Evolutionary conservation across 2,113 vertebrate species (phyloP), one percentile per base, ranked within the genome.

Genomic region (Orycteropus afer): DNA sequence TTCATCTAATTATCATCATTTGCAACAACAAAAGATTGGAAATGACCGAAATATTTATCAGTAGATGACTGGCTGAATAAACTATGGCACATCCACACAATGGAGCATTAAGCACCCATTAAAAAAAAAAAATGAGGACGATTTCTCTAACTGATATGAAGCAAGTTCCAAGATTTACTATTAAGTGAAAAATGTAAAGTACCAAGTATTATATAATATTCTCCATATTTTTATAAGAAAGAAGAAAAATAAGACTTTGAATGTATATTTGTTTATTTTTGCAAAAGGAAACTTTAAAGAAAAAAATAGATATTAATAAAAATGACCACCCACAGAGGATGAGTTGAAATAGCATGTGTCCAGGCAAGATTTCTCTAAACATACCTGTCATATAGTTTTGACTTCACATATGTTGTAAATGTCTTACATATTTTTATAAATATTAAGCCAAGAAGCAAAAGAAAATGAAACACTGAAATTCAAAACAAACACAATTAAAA

Each of bases 1-100:
- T 79, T 79, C 69, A 85, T 84, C 25, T 40, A 55, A 71, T 79
- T 59, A 85, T 84, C 25, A 89, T 79, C 85, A 27, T 53, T 89
- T 95, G 63, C 61, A 69, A 61, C n/a, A 84, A n/a, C n/a, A 71
- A 84, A 95, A 71, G 42, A n/a, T n/a, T n/a, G n/a, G n/a, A n/a
- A n/a, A n/a, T n/a, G n/a, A n/a, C n/a, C n/a, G n/a, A n/a, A n/a
- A n/a, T n/a, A n/a, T n/a, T n/a, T n/a, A n/a, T n/a, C 27, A 45
- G 29, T 59, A 77, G 61, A 45, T 51, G 59, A 25, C 40, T 71
- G 6, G 4, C 42, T 61, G 20, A 84, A 78, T n/a, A 29, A 69
- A 42, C 18, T 40, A 22, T 71, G 11, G 22, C 20, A 40, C 9
- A n/a, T 71, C 22, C 23, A 42, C 51, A 57, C 42, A 49, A 89